phyloP scores from a whole-genome alignment of 2,888 invertebrate genomes.

The Linnaemya vulpina region DNA sequence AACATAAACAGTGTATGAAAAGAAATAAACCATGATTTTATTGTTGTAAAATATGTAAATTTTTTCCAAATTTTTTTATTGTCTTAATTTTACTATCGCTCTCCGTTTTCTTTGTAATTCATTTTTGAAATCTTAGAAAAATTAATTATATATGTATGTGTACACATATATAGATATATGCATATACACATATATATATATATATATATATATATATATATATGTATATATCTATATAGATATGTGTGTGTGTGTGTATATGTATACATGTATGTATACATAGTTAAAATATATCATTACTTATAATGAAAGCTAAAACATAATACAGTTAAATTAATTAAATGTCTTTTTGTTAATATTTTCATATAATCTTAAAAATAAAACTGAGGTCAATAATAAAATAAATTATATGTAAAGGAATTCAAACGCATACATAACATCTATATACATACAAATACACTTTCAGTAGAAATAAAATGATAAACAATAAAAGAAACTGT shows the following conservation, averaged over 20 bases:
- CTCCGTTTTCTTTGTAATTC: background rate
- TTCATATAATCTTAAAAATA: slow-evolving; percentile 57
- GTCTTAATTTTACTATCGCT: background rate
- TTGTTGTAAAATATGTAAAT: background rate
- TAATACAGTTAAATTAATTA: slow-evolving; percentile 58
- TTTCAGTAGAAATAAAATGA: slow-evolving; percentile 28
- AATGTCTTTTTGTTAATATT: slow-evolving; percentile 67
- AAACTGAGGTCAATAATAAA: slow-evolving; percentile 31
- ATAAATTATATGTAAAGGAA: slow-evolving; percentile 17
- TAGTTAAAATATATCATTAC: slow-evolving; percentile 64
- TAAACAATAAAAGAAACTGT: slow-evolving; percentile 34
- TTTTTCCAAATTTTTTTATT: background rate
- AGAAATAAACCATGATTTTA: background rate
- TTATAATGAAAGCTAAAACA: slow-evolving; percentile 27
- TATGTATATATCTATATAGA: too few relatives aligned
- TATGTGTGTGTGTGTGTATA: too few relatives aligned
- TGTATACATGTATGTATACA: too few relatives aligned
- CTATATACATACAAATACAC: slow-evolving; percentile 2
- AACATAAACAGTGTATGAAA: background rate
- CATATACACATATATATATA: too few relatives aligned
- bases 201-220: too few relatives aligned
- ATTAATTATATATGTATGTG: background rate
- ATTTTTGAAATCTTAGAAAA: slow-evolving; percentile 2
- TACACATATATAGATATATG: too few relatives aligned
- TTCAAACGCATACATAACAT: background rate